These are phyloP conservation scores for Melanchra persicariae DNA, from an alignment of 2,888 invertebrate species.

Conservation along the genomic window DNA sequence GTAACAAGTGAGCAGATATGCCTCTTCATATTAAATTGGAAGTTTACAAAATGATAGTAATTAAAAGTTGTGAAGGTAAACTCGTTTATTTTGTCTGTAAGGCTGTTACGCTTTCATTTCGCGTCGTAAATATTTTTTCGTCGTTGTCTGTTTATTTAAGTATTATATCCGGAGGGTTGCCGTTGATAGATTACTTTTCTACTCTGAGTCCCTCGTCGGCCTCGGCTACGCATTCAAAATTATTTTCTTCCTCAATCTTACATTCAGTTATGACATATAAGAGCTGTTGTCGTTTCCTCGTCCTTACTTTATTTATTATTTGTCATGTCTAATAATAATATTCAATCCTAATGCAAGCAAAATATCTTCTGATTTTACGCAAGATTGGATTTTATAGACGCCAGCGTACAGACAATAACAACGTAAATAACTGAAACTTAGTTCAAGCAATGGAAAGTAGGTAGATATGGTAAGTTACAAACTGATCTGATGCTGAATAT, in stretches of 20 bases:
- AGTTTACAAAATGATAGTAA: constrained; percentile 69
- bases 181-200: constrained; percentile 83
- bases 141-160: constrained; percentile 79
- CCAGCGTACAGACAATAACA: constrained; percentile 37
- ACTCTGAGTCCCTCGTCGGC: constrained; percentile 69
- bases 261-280: constrained; percentile 73
- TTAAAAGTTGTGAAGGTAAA: constrained; percentile 72
- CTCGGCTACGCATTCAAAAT: constrained; percentile 73
- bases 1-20: constrained; percentile 53
- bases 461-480: constrained; percentile 6
- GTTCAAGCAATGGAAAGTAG: constrained; percentile 5
- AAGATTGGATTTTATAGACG: constrained; percentile 38
- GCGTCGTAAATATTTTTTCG: constrained; percentile 70
- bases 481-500: neutral
- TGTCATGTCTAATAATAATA: constrained; percentile 47
- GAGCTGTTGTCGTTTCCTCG: constrained; percentile 67
- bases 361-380: constrained; percentile 32
- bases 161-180: constrained; percentile 79
- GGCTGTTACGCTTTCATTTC: constrained; percentile 70
- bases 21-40: constrained; percentile 67
- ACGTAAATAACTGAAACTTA: constrained; percentile 45
- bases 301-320: constrained; percentile 65
- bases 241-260: constrained; percentile 78
- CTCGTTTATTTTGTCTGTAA: constrained; percentile 70
- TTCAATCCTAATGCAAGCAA: constrained; percentile 23